These are phyloP conservation scores for Enteromius treurensis DNA, from an alignment of 2,797 vertebrate genomes.

Conservation along the genomic window DNA sequence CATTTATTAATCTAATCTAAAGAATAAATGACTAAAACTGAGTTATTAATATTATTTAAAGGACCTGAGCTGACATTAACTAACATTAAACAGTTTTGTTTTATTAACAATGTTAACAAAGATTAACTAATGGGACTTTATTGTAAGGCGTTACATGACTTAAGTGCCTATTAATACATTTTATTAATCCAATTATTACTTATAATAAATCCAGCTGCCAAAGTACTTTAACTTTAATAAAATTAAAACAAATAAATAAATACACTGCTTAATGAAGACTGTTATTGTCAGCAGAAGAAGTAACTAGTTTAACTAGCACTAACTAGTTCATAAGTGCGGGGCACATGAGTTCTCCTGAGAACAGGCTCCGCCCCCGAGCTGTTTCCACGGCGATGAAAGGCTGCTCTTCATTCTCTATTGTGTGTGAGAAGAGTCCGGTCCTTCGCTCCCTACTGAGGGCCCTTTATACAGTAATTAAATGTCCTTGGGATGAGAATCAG, in stretches of 20 bases:
- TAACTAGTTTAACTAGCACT: neutral
- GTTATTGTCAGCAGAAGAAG: neutral
- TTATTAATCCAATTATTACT: neutral
- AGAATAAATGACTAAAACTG: neutral
- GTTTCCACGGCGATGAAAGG: conserved; percentile 59
- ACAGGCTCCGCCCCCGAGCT: neutral
- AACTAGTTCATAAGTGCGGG: neutral
- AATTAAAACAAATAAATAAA: no score
- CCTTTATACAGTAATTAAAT: conserved; percentile 63
- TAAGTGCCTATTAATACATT: neutral
- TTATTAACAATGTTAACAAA: neutral
- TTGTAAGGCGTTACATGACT: no score
- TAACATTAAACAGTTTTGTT: no score
- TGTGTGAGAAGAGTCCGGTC: neutral
- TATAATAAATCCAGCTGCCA: neutral
- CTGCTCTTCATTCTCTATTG: conserved; percentile 51
- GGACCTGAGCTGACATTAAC: neutral
- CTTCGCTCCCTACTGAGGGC: neutral
- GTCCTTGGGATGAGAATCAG: conserved; percentile 49
- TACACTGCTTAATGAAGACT: no score
- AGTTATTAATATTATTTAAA: neutral
- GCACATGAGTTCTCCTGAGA: neutral
- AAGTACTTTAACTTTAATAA: no score
- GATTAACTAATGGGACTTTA: no score
- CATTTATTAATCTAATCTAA: neutral